Evolutionary conservation across 2,888 invertebrate species (phyloP).

Genomic region (Papilio demoleus): DNA sequence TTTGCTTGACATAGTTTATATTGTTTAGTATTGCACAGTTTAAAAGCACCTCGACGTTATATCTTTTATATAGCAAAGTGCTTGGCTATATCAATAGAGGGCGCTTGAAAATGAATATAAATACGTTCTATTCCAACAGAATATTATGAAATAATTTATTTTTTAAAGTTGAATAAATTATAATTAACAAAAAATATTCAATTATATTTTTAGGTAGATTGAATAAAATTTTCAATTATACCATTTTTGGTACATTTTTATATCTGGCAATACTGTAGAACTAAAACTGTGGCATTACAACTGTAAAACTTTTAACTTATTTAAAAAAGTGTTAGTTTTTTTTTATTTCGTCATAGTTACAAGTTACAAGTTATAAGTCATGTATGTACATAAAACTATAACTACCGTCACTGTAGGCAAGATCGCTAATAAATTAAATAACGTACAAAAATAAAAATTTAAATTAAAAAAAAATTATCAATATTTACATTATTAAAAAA

Average conservation of each 20-base stretch:
- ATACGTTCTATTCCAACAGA: too few species aligned
- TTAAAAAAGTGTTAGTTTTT: background rate
- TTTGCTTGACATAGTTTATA: too few species aligned
- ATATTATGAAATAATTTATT: too few species aligned
- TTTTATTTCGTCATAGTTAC: background rate
- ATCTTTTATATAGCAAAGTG: background rate
- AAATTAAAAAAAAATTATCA: constrained; percentile 21
- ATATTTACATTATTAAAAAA: constrained; percentile 43
- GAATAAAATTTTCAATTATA: too few species aligned
- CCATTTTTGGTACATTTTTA: background rate
- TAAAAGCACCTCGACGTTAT: background rate
- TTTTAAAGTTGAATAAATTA: too few species aligned
- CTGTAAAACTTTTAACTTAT: background rate
- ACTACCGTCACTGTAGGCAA: constrained; percentile 27
- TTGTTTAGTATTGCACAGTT: constrained; percentile 1
- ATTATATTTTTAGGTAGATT: too few species aligned
- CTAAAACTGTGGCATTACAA: background rate
- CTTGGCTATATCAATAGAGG: background rate
- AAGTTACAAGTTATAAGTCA: too few species aligned
- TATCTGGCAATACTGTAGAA: background rate
- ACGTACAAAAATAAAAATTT: constrained; percentile 35
- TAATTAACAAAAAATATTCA: too few species aligned
- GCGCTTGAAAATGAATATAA: too few species aligned
- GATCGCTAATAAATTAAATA: constrained; percentile 44
- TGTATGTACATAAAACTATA: constrained; percentile 30